Evolutionary conservation across 2,113 vertebrate genomes (phyloP).

Genomic region (Anser cygnoides): DNA sequence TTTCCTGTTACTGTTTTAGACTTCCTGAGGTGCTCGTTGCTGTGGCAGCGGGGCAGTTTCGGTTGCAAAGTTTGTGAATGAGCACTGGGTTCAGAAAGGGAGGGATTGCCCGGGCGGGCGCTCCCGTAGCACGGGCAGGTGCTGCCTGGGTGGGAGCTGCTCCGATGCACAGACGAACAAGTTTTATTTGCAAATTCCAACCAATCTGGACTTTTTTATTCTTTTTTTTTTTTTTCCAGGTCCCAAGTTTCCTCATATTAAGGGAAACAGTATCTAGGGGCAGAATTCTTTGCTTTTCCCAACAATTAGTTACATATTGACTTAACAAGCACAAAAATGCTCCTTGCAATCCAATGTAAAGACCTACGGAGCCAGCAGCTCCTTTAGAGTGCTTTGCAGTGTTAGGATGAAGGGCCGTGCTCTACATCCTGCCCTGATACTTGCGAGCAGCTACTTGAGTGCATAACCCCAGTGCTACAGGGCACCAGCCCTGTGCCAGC

Average conservation of each 20-base stretch:
- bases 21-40: not conserved
- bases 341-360: conserved; percentile 18
- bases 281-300: not conserved
- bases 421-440: not conserved
- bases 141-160: not conserved
- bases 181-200: not conserved
- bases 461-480: not conserved
- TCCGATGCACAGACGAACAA: rapidly evolving
- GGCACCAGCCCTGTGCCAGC: not conserved
- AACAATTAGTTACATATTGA: conserved; percentile 21
- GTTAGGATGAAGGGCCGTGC: not conserved
- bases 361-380: not conserved
- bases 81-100: not conserved
- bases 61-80: not conserved
- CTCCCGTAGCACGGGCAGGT: rapidly evolving
- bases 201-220: not conserved
- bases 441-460: not conserved
- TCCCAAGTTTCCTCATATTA: rapidly evolving
- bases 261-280: not conserved
- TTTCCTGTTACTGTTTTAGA: not conserved
- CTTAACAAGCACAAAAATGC: conserved; percentile 6
- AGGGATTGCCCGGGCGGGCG: not conserved
- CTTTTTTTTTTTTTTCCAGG: not conserved
- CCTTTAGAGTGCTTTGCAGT: not conserved
- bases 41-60: not conserved